Percentiles rank a stretch among this genome's conserved stretches.
Evolutionary conservation across 1,140 invertebrate species (phyloP).

Genomic region (Drosophila seguyi): DNA sequence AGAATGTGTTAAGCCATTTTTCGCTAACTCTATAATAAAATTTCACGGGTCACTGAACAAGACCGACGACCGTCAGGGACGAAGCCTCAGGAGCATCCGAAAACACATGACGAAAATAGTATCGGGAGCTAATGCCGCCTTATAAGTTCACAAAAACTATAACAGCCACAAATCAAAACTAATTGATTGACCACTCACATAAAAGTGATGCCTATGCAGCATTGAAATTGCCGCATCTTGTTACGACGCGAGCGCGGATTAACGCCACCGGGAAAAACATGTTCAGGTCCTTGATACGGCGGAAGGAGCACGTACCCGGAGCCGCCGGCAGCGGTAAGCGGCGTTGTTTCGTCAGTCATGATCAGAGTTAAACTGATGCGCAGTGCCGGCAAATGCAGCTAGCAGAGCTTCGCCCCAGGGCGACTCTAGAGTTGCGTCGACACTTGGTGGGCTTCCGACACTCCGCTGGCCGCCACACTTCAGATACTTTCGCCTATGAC

Average conservation of each 20-base stretch:
- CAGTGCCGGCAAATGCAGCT: neutral
- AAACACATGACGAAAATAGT: neutral
- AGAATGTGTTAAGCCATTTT: neutral
- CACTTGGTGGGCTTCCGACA: constrained; percentile 69
- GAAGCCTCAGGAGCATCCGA: neutral
- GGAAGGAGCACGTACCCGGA: constrained; percentile 66
- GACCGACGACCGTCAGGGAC: neutral
- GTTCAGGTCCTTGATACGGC: constrained; percentile 86
- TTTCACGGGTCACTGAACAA: neutral
- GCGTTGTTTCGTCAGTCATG: constrained; percentile 84
- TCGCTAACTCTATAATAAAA: neutral
- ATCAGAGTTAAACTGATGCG: constrained; percentile 60
- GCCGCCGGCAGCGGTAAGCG: constrained; percentile 54
- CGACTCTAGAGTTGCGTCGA: constrained; percentile 48
- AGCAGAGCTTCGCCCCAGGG: constrained; percentile 7
- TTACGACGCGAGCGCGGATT: constrained; percentile 87
- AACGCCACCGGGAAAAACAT: constrained; percentile 88
- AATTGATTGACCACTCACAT: constrained; percentile 86
- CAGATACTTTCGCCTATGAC: constrained; percentile 70
- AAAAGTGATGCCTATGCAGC: constrained; percentile 88
- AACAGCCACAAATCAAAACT: neutral
- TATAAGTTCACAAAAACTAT: neutral
- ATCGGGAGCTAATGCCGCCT: no score
- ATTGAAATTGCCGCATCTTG: constrained; percentile 89
- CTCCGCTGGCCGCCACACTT: constrained; percentile 70